Percentiles rank a stretch among this genome's conserved stretches.
These are phyloP conservation scores for Physella acuta DNA, from an alignment of 1,140 invertebrate species.

Conservation along the genomic window DNA sequence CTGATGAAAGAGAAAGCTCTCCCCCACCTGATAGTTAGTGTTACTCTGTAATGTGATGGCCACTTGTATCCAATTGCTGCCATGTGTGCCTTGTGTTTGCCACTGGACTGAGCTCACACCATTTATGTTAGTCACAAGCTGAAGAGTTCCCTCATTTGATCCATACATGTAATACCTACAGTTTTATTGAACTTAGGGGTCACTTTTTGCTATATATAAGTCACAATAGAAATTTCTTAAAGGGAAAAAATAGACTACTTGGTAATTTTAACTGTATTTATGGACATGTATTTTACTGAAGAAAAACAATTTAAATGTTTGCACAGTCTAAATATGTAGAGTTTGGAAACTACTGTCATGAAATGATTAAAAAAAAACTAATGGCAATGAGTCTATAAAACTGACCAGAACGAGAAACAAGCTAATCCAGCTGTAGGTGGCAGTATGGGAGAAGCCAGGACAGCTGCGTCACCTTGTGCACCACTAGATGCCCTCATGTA, in stretches of 20 bases:
- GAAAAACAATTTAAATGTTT: no score
- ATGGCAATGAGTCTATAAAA: no score
- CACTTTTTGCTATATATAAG: no score
- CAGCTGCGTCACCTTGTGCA: conserved; percentile 36
- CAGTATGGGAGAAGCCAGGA: conserved; percentile 36
- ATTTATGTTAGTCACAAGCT: conserved; percentile 18
- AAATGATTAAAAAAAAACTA: no score
- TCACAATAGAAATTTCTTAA: no score
- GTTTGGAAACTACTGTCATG: no score
- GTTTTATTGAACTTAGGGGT: no score
- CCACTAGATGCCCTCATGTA: conserved; percentile 40
- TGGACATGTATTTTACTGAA: no score
- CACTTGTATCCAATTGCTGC: conserved; percentile 48
- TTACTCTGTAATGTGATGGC: conserved; percentile 39
- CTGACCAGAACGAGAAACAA: conserved; percentile 66
- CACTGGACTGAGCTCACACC: conserved; percentile 33
- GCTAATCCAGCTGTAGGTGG: conserved; percentile 31
- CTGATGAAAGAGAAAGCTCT: no score
- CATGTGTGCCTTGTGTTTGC: conserved; percentile 48
- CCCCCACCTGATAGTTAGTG: conserved; percentile 45
- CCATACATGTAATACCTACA: conserved; percentile 25
- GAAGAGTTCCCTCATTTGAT: neutral
- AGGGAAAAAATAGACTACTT: no score
- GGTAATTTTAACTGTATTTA: no score
- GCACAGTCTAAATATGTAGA: no score